Evolutionary conservation across 2,797 vertebrate genomes (phyloP).

Genomic region (Valencia hispanica): DNA sequence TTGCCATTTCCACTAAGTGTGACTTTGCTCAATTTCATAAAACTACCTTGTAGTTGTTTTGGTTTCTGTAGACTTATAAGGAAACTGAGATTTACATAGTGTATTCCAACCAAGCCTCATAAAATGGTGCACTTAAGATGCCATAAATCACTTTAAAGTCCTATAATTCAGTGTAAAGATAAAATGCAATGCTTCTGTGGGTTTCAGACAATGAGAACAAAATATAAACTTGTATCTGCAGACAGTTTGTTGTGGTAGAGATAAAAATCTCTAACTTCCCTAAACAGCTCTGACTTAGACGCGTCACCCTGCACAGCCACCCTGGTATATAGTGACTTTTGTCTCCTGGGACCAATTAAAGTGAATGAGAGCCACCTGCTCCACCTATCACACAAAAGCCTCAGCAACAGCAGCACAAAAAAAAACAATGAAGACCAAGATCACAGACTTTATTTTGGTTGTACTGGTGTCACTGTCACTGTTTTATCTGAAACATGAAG

Average conservation of each 20-base stretch:
- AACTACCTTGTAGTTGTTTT: not conserved
- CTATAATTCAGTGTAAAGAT: not conserved
- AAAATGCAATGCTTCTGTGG: not conserved
- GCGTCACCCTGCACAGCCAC: not conserved
- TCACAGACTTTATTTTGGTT: conserved; percentile 7
- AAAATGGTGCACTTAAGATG: not conserved
- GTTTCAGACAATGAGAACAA: not conserved
- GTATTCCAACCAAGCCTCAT: not conserved
- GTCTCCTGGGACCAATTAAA: conserved; percentile 31
- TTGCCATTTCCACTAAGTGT: not conserved
- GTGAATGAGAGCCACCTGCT: conserved; percentile 44
- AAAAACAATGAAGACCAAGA: conserved; percentile 25
- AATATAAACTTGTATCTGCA: not conserved
- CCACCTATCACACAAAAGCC: conserved; percentile 5
- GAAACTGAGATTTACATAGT: not conserved
- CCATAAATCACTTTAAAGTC: not conserved
- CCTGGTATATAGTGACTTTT: not conserved
- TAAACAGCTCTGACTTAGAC: not conserved
- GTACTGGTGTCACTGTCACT: conserved; percentile 4
- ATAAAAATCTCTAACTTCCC: not conserved
- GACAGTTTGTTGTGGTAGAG: not conserved
- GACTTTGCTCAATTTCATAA: not conserved
- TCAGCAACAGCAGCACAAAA: conserved; percentile 2
- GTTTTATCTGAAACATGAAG: conserved; percentile 18
- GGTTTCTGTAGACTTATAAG: not conserved